Evolutionary conservation across 2,113 vertebrate species (phyloP).

Genomic region (Uria lomvia): DNA sequence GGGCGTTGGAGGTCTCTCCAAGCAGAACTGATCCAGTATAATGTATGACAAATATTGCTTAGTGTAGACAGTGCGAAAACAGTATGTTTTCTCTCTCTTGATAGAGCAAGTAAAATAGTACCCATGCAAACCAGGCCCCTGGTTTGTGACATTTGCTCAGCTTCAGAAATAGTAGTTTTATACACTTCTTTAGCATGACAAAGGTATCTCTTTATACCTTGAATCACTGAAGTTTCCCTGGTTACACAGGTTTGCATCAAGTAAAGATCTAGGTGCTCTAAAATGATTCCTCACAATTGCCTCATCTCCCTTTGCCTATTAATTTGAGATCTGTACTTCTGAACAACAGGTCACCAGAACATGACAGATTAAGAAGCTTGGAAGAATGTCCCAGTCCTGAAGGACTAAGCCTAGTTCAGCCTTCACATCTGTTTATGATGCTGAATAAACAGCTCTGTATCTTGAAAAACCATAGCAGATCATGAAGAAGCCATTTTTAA

Average conservation of each 20-base stretch:
- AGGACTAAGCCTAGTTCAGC: not conserved
- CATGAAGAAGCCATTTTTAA: not conserved
- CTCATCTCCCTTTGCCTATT: not conserved
- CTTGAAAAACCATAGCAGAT: not conserved
- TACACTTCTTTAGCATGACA: not conserved
- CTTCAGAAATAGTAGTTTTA: not conserved
- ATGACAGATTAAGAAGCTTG: not conserved
- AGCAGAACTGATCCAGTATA: not conserved
- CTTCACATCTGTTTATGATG: not conserved
- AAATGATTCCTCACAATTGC: not conserved
- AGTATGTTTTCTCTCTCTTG: not conserved
- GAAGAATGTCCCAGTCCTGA: not conserved
- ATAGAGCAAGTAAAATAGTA: not conserved
- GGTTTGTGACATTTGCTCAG: not conserved
- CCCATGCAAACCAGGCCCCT: not conserved
- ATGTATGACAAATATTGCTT: not conserved
- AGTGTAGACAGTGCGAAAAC: not conserved
- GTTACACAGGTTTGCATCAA: not conserved
- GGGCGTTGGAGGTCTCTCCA: not conserved
- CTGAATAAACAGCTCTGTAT: not conserved
- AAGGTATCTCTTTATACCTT: not conserved
- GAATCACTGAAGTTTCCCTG: not conserved
- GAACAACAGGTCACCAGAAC: not conserved
- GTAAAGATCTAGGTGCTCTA: not conserved
- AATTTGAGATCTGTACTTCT: not conserved